A percentile compares a stretch with the other conserved stretches of the same genome.
Evolutionary conservation across 92 coral and sea anemone species (phyloP).

Genomic region (Pocillopora meandrina): DNA sequence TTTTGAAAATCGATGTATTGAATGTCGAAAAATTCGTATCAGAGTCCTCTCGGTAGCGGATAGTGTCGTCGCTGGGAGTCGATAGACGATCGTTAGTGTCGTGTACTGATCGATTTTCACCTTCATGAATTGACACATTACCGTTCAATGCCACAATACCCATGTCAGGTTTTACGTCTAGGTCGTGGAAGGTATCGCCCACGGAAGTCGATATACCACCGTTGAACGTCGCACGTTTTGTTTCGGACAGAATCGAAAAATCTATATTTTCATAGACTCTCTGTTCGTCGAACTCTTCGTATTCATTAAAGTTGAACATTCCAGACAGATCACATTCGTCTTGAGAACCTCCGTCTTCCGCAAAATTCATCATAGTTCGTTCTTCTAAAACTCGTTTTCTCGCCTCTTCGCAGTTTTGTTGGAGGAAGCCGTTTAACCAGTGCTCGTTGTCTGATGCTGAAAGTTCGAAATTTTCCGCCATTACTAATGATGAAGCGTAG

Average conservation of each 20-base stretch:
- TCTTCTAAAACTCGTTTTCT: slow-evolving; percentile 33
- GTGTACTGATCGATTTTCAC: neutral
- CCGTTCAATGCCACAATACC: neutral
- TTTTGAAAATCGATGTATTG: no score
- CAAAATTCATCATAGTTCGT: slow-evolving; percentile 13
- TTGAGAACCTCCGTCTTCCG: neutral
- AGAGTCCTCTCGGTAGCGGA: no score
- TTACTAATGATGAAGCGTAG: neutral
- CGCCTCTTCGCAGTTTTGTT: slow-evolving; percentile 39
- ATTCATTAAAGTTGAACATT: slow-evolving; percentile 25
- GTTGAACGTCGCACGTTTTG: neutral
- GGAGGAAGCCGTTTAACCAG: slow-evolving; percentile 41
- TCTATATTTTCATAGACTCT: neutral
- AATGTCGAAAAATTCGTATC: no score
- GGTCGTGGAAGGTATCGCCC: no score
- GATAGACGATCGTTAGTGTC: neutral
- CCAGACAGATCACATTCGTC: slow-evolving; percentile 28
- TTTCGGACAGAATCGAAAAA: neutral
- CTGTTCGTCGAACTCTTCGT: neutral
- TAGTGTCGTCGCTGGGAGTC: neutral
- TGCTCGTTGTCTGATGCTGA: slow-evolving; percentile 10
- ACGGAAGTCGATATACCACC: neutral
- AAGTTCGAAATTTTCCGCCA: slow-evolving; percentile 20
- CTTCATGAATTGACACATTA: neutral
- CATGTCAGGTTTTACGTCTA: no score